A percentile compares a stretch with the other conserved stretches of the same genome.
phyloP scores from a whole-genome alignment of 2,113 vertebrate species.

The Uria lomvia region DNA sequence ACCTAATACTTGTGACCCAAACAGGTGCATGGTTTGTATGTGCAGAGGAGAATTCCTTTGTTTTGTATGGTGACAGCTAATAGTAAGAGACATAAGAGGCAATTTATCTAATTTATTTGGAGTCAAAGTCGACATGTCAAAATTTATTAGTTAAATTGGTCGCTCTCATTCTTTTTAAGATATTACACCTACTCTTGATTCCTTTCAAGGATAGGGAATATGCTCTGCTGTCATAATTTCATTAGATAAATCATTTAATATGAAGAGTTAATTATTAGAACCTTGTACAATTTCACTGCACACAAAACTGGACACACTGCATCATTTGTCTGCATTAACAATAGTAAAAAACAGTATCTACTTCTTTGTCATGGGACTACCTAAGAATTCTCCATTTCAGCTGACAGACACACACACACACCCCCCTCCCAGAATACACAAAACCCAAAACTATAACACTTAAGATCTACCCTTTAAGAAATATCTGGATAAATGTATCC shows the following conservation, averaged over 20 bases:
- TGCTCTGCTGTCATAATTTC: not conserved
- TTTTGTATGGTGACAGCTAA: not conserved
- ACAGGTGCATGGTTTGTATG: rapidly evolving
- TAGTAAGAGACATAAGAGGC: not conserved
- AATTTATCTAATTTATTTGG: not conserved
- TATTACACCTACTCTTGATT: not conserved
- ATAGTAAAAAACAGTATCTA: not conserved
- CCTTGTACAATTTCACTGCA: not conserved
- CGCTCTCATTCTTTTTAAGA: not conserved
- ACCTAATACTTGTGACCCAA: not conserved
- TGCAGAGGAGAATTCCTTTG: not conserved
- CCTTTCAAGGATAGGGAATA: not conserved
- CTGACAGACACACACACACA: not conserved
- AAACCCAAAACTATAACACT: not conserved
- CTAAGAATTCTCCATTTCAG: not conserved
- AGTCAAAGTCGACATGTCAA: not conserved
- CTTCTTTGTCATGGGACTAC: not conserved
- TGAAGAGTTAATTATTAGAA: not conserved
- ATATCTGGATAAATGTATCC: not conserved
- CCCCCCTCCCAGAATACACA: rapidly evolving
- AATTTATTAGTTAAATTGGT: not conserved
- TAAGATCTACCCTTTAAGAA: not conserved
- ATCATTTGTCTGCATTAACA: not conserved
- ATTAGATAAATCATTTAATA: not conserved
- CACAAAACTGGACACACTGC: not conserved